Evolutionary conservation across 2,113 vertebrate genomes (phyloP).

Genomic region (rat (Rattus norvegicus)): DNA sequence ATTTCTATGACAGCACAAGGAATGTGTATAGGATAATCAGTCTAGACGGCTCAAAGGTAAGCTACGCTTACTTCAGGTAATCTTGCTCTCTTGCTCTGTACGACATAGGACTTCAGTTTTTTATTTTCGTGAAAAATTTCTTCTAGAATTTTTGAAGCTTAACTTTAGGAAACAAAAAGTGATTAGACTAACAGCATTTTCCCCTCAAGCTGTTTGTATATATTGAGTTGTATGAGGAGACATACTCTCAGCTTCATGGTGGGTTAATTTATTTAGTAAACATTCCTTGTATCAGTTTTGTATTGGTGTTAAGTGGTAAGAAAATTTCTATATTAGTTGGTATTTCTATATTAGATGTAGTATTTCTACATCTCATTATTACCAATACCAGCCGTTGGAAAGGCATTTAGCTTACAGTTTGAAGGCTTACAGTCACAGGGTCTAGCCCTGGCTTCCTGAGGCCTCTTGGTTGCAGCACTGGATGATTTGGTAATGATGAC

Average conservation of each 20-base stretch:
- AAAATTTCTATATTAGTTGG: background rate
- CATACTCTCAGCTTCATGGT: background rate
- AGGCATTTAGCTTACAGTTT: background rate
- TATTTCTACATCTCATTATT: no score
- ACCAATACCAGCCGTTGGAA: background rate
- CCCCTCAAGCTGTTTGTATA: background rate
- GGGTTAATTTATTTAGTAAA: constrained; percentile 2
- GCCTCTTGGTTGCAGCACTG: background rate
- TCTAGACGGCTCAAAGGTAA: constrained; percentile 98
- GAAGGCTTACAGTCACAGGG: background rate
- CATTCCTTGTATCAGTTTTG: background rate
- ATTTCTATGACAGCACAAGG: constrained; percentile 99
- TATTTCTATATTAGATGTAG: constrained; percentile 15
- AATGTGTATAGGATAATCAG: constrained; percentile 99
- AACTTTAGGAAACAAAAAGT: constrained; percentile 3
- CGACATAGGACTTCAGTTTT: constrained; percentile 17
- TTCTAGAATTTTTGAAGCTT: constrained; percentile 38
- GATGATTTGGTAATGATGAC: background rate
- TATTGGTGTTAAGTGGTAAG: constrained; percentile 20
- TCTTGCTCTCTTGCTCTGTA: constrained; percentile 3
- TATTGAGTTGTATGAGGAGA: constrained; percentile 18
- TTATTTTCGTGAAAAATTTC: constrained; percentile 28
- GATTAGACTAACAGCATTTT: background rate
- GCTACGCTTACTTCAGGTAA: constrained; percentile 39
- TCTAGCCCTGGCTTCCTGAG: background rate